Evolutionary conservation across 2,113 vertebrate species (phyloP), one percentile per base, ranked within the genome.

Genomic region (Galeopterus variegatus): DNA sequence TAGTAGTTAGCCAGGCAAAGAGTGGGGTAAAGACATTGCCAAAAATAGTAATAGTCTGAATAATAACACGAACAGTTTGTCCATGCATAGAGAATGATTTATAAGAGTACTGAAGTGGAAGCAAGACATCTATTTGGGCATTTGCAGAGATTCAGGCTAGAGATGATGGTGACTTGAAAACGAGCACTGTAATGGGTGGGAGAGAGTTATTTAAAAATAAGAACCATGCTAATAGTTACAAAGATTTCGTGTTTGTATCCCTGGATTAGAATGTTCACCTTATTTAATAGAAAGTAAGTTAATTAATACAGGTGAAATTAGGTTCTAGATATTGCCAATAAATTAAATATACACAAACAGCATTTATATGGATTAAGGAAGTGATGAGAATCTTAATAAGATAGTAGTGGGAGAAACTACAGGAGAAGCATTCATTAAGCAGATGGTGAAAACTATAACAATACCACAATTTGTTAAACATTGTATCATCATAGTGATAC

Each of bases 331-430:
- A 89, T 80, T 67, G 28, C 56, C 64, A 84, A 26, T 89, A 64
- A 83, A 72, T 93, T 79, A 89, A 84, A 88, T 89, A 54, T 26
- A 64, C 3, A 65, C 45, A 91, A 17, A 64, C 23, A 91, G 11
- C 33, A 54, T 87, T 88, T 83, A 28, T 67, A 24, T 76, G 33
- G 41, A 91, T 94, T 69, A 94, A 89, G 15, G 36, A 82, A 76
- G 56, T 88, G 31, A 73, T 96, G 64, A 19, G 83, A 95, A 24
- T 79, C 69, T 79, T 70, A 90, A 80, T 90, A 83, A 62, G 36
- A 75, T 80, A 86, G 54, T 86, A 86, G 17, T 88, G 72, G 26
- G 19, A 52, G 76, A 88, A 96, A 45, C 26, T 70, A 90, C 17
- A 84, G 76, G 69, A 67, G 62, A 80, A 41, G 8, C 45, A 94